Evolutionary conservation across 2,888 invertebrate genomes (phyloP), one percentile per base, ranked within the genome.

Genomic region (Lithophane leautieri): DNA sequence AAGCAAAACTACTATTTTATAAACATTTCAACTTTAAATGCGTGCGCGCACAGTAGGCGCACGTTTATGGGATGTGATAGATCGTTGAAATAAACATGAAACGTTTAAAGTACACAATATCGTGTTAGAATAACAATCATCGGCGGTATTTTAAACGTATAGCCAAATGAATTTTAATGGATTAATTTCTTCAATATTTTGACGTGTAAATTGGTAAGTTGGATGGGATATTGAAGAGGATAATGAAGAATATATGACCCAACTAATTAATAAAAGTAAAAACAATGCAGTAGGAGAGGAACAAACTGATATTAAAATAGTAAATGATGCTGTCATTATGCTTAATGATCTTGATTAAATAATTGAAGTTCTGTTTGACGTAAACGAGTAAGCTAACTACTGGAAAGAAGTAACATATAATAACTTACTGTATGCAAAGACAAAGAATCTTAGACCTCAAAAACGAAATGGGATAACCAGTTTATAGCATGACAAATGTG

Each of bases 21-120:
- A 91, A 91, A 91, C 90, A 91, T 83, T 71, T 79, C 86, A 86
- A 84, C 79, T 79, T 82, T 83, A 85, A 86, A 88, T 85, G 87
- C 76, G 83, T 67, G 52, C 54, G 70, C 79, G 76, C 87, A 84
- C 73, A 44, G 67, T 42, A 70, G 78, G 76, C 80, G 78, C 67
- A 42, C 80, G 86, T 87, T 86, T 83, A 90, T 87, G 78, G 73
- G 83, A 86, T 74, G 76, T 71, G 81, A 90, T 86, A 81, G 84
- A 88, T 88, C 84, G 85, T 85, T 83, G 79, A 85, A 86, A 84
- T 88, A 90, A 89, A 90, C 89, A 89, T 63, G 19, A 54, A 76
- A 68, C 60, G 70, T 66, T 62, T 67, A 65, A 73, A 83, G 60
- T 72, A 76, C 60, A 79, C 80, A 73, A 74, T 75, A 86, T 73